Percentiles rank a stretch among this genome's conserved stretches.
Conservation (phyloP, 2,113 vertebrate species). For the Chaetorhynchus papuensis region DNA sequence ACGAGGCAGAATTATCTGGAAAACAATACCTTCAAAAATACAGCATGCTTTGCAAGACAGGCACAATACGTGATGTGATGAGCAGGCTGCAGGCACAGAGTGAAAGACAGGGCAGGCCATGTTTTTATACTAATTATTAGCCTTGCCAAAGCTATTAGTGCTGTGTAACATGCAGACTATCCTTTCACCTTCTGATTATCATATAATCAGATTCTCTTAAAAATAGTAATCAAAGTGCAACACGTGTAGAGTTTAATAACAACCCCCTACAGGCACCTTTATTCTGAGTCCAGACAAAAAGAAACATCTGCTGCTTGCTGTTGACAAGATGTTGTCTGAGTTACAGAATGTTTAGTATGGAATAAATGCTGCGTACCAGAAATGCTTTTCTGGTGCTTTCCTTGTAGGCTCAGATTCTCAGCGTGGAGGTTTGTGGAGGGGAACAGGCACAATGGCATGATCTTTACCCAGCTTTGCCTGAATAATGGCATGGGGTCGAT, state of each 20-base stretch:
- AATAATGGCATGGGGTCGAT: fast-evolving
- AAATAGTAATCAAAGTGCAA: conserved; percentile 51
- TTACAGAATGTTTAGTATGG: neutral
- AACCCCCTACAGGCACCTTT: conserved; percentile 36
- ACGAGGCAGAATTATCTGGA: conserved; percentile 46
- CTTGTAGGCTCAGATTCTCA: neutral
- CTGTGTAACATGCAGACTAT: neutral
- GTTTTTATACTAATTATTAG: conserved; percentile 16
- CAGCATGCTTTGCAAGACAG: neutral
- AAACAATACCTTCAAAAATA: conserved; percentile 35
- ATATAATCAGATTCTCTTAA: conserved; percentile 11
- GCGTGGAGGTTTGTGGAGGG: neutral
- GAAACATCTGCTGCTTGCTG: conserved; percentile 28
- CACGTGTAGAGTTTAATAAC: conserved; percentile 32
- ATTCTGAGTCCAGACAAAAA: conserved; percentile 52
- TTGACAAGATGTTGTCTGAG: conserved; percentile 44
- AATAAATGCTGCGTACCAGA: neutral
- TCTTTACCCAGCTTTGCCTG: neutral
- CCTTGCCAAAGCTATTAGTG: neutral
- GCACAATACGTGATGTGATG: neutral
- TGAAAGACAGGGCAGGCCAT: neutral
- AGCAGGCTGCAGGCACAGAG: neutral
- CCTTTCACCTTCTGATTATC: neutral
- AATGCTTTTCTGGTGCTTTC: neutral
- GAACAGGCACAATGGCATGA: fast-evolving